Conservation (phyloP, 2,113 vertebrate genomes). For the Petaurus breviceps region DNA sequence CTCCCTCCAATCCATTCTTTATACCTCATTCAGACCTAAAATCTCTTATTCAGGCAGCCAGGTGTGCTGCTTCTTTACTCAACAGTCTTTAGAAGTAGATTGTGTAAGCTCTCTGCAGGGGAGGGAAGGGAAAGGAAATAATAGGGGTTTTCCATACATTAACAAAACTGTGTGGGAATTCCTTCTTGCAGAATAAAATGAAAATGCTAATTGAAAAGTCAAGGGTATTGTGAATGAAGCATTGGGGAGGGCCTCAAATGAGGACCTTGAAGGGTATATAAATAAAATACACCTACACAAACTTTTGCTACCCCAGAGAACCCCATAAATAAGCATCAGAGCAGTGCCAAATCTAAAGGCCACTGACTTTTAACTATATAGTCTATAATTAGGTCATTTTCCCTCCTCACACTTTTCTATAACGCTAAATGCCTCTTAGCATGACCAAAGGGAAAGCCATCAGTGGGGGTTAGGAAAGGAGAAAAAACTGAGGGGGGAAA, state of each 20-base stretch:
- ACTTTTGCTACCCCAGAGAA: not conserved
- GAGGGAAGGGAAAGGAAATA: constrained; percentile 42
- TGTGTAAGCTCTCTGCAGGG: constrained; percentile 26
- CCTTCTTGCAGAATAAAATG: constrained; percentile 40
- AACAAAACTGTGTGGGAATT: constrained; percentile 43
- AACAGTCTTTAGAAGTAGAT: no score
- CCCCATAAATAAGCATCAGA: not conserved
- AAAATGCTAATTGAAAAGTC: constrained; percentile 51
- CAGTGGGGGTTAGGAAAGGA: constrained; percentile 20
- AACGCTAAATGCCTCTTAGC: constrained; percentile 30
- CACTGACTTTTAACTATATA: not conserved
- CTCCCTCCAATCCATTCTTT: no score
- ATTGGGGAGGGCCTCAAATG: not conserved
- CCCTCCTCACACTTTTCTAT: not conserved
- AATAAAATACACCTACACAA: constrained; percentile 1
- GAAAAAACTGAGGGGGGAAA: constrained; percentile 10
- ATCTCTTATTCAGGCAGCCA: no score
- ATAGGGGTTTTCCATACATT: constrained; percentile 63
- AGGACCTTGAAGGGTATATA: not conserved
- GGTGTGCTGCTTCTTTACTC: no score
- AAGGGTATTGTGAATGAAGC: constrained; percentile 22
- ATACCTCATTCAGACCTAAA: no score
- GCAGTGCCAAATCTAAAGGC: constrained; percentile 33
- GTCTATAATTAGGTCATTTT: not conserved
- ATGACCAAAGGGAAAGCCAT: not conserved